Percentiles rank a stretch among this genome's conserved stretches.
Conservation (phyloP, 2,888 invertebrate genomes). For the Leptinotarsa peninsularis region DNA sequence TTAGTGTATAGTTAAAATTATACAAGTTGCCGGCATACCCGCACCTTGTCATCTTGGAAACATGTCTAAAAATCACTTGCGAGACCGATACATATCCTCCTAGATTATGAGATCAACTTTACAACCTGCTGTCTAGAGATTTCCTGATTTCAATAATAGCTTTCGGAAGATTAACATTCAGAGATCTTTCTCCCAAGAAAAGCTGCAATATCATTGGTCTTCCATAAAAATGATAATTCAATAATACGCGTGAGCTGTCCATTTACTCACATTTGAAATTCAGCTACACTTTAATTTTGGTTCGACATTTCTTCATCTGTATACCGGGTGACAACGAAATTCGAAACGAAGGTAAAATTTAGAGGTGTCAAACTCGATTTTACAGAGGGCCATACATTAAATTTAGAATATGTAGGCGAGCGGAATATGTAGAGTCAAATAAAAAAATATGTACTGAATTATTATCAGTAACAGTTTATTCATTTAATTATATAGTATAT, state of each 20-base stretch:
- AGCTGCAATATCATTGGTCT: slow-evolving; percentile 3
- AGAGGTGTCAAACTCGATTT: too few relatives aligned
- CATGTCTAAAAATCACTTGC: slow-evolving; percentile 4
- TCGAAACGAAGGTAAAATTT: too few relatives aligned
- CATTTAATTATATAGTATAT: too few relatives aligned
- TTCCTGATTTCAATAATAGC: neutral
- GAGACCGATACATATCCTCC: neutral
- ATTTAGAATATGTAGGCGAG: too few relatives aligned
- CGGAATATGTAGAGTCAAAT: too few relatives aligned
- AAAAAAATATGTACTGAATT: too few relatives aligned
- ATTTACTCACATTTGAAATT: too few relatives aligned
- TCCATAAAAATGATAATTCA: slow-evolving; percentile 12
- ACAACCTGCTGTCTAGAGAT: slow-evolving; percentile 2
- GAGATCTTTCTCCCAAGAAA: neutral
- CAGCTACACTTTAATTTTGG: too few relatives aligned
- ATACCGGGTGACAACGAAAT: too few relatives aligned
- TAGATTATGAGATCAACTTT: slow-evolving; percentile 6
- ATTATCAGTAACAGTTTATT: too few relatives aligned
- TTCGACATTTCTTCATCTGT: too few relatives aligned
- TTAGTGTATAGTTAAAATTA: neutral
- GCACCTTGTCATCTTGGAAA: neutral
- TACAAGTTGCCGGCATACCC: neutral
- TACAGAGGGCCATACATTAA: too few relatives aligned
- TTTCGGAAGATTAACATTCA: neutral
- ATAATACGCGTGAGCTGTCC: neutral